Base-by-base conservation (phyloP, 2,888 invertebrate genomes). In the Cerastoderma edule region DNA sequence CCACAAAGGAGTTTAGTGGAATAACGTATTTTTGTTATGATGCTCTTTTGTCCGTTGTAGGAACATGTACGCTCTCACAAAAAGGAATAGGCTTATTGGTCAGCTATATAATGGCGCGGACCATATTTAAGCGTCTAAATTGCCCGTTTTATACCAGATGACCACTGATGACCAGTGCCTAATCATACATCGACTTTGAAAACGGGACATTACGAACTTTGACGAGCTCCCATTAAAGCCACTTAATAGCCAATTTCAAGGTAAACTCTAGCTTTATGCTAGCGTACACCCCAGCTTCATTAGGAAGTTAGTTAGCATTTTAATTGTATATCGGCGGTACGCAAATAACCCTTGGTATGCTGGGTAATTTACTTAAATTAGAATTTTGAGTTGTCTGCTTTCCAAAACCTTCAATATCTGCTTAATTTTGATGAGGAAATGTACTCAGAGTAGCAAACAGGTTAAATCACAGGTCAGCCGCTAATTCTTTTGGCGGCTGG, bases 141-240 rank as follows among this genome's bases (percentile, higher is more conserved):
- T 28, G 57, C 22, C 32, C 19, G 30, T 16, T 32, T 16, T n/a
- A 33, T 22, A 27, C 50, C 50, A 16, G 39, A 69, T 67, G 78
- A 67, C 73, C 70, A 73, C 50, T 48, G n/a, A 32, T 50, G 22
- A 60, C 30, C 33, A 57, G 30, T 28, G 33, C 57, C 64, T 78
- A 78, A 78, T 78, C 74, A 74, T 67, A 63, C 56, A 71, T 71
- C 71, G 67, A 56, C 70, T 56, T 78, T 69, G 39, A 72, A 63
- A 78, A 75, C 67, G 67, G 78, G 73, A 67, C 74, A 73, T 78
- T 73, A 73, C 64, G 53, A 44, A 28, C 39, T 39, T 67, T 71
- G 57, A 67, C 48, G 67, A 71, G 67, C n/a, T 19, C 54, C n/a
- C 30, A 77, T 77, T 77, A 66, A 76, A 76, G 72, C 67, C 70